Conservation (phyloP, 2,888 invertebrate genomes). For the Ormyrus pomaceus region DNA sequence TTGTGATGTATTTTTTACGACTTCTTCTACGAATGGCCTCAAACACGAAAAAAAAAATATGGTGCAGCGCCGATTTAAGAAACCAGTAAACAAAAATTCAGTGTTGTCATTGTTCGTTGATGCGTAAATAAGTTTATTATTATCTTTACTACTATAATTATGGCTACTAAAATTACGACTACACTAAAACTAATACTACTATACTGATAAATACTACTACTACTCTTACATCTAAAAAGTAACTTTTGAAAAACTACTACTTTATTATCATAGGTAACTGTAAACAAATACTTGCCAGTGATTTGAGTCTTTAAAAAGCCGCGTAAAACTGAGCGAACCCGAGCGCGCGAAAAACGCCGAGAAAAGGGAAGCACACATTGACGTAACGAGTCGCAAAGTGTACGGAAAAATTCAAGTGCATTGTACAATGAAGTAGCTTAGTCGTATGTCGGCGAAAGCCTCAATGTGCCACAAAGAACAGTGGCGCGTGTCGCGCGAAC, state of each 20-base stretch:
- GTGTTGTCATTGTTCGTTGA: constrained; percentile 64
- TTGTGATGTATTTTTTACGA: constrained; percentile 62
- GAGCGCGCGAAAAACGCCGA: constrained; percentile 37
- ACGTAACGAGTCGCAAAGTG: constrained; percentile 57
- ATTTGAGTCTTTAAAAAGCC: constrained; percentile 65
- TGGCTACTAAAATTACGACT: constrained; percentile 48
- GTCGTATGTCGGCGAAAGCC: constrained; percentile 65
- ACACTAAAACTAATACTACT: constrained; percentile 31
- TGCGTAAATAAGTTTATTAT: constrained; percentile 62
- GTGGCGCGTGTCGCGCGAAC: constrained; percentile 55
- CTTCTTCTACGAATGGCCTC: constrained; percentile 47
- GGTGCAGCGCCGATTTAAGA: constrained; percentile 11
- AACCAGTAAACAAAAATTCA: constrained; percentile 41
- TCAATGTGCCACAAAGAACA: constrained; percentile 61
- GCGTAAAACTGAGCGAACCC: constrained; percentile 58
- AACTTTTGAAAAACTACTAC: constrained; percentile 46
- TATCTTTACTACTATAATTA: constrained; percentile 58
- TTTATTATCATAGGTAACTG: constrained; percentile 55
- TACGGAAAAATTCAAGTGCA: constrained; percentile 59
- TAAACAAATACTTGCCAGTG: constrained; percentile 70
- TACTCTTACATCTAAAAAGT: constrained; percentile 41
- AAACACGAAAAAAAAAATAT: constrained; percentile 10
- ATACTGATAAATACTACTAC: constrained; percentile 34
- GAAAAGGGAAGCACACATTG: constrained; percentile 54
- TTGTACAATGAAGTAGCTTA: constrained; percentile 66